phyloP scores from a whole-genome alignment of 2,888 invertebrate genomes.

The Sturmia bella region DNA sequence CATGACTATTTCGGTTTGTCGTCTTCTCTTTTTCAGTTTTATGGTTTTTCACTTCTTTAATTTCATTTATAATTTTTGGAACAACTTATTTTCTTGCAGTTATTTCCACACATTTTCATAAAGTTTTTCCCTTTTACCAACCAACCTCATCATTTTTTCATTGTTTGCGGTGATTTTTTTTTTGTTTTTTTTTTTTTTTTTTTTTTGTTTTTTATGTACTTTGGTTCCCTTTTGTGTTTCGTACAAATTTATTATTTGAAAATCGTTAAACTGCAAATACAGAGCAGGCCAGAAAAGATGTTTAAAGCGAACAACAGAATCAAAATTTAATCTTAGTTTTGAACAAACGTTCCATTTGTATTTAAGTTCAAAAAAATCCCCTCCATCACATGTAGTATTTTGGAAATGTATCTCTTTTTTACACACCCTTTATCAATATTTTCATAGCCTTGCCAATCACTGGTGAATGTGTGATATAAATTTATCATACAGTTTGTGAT shows the following conservation, averaged over 20 bases:
- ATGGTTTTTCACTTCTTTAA: slow-evolving; percentile 15
- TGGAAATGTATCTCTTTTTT: too few species aligned
- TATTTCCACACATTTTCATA: neutral
- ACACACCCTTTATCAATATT: too few species aligned
- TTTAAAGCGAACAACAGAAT: too few species aligned
- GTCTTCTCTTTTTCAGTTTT: neutral
- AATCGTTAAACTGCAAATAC: slow-evolving; percentile 62
- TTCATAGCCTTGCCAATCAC: too few species aligned
- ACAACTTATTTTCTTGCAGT: slow-evolving; percentile 22
- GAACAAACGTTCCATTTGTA: too few species aligned
- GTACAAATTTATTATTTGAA: slow-evolving; percentile 51
- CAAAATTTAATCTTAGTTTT: too few species aligned
- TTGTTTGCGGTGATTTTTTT: slow-evolving; percentile 24
- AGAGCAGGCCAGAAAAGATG: neutral
- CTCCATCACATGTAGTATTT: too few species aligned
- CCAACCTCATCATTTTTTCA: slow-evolving; percentile 35
- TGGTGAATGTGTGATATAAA: too few species aligned
- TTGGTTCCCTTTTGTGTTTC: slow-evolving; percentile 3
- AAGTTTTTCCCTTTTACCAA: neutral
- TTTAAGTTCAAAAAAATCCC: too few species aligned
- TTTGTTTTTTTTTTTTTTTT: slow-evolving; percentile 15
- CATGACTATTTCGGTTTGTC: slow-evolving; percentile 38
- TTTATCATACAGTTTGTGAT: too few species aligned
- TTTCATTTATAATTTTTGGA: slow-evolving; percentile 34
- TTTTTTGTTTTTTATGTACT: slow-evolving; percentile 1